Percentiles rank a stretch among this genome's conserved stretches.
These are phyloP conservation scores for Diorhabda sublineata DNA, from an alignment of 1,140 invertebrate species.

Conservation along the genomic window DNA sequence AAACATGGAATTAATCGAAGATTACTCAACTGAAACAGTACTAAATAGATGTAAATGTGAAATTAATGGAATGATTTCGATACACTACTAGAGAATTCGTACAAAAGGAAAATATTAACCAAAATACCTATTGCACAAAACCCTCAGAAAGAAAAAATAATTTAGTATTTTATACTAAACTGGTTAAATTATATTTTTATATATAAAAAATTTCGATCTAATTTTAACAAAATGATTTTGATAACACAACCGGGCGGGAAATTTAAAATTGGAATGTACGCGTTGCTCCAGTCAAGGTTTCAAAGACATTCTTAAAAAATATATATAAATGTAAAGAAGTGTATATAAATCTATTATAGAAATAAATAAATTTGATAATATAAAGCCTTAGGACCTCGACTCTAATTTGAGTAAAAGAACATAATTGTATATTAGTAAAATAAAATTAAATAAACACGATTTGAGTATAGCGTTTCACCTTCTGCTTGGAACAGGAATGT, in stretches of 20 bases:
- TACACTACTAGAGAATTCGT: slow-evolving; percentile 6
- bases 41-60: not conserved
- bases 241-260: not conserved
- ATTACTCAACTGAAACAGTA: slow-evolving; percentile 5
- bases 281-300: not conserved
- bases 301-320: not conserved
- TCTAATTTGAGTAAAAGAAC: slow-evolving; percentile 5
- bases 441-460: slow-evolving; percentile 13
- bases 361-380: slow-evolving; percentile 4
- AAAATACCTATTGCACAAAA: slow-evolving; percentile 14
- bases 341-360: not conserved
- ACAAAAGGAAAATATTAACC: slow-evolving; percentile 3
- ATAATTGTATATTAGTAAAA: slow-evolving; percentile 13
- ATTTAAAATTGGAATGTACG: not conserved
- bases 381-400: slow-evolving; percentile 8
- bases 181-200: not conserved
- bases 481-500: not conserved
- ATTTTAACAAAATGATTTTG: not conserved
- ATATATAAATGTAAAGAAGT: not conserved
- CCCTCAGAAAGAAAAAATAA: not conserved
- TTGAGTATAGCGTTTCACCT: not conserved
- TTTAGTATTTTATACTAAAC: not conserved
- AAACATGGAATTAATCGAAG: slow-evolving; percentile 1
- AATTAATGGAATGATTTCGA: slow-evolving; percentile 12
- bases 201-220: not conserved